Conservation (phyloP, 2,113 vertebrate species). For the Zosterops japonicus region DNA sequence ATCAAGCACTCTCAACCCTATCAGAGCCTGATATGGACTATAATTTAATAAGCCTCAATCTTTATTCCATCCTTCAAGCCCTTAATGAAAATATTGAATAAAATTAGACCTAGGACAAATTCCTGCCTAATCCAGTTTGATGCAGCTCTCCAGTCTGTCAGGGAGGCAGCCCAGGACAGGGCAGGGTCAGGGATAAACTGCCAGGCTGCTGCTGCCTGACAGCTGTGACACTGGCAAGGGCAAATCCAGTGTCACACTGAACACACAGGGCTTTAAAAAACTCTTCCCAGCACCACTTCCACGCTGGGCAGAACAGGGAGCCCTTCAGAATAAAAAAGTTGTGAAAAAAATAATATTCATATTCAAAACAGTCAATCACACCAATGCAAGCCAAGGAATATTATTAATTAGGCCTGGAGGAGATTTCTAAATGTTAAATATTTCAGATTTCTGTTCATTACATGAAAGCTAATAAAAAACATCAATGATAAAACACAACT, state of each 20-base stretch:
- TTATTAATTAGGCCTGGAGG: neutral
- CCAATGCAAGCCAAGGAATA: neutral
- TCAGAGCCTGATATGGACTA: neutral
- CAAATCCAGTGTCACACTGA: neutral
- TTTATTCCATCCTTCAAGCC: neutral
- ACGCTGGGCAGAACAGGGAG: fast-evolving
- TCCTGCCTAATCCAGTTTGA: neutral
- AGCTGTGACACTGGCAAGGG: neutral
- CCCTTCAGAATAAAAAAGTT: neutral
- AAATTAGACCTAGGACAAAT: neutral
- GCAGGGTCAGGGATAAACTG: neutral
- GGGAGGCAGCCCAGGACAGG: neutral
- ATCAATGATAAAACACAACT: neutral
- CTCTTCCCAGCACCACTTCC: neutral
- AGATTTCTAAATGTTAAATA: neutral
- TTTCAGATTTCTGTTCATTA: neutral
- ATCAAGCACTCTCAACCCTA: neutral
- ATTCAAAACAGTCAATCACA: neutral
- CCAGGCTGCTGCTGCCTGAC: neutral
- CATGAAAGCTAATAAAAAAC: neutral
- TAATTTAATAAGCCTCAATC: conserved; percentile 32
- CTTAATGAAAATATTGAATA: conserved; percentile 53
- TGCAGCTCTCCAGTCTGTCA: neutral
- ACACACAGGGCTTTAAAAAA: neutral
- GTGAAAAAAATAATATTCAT: neutral